A percentile compares a stretch with the other conserved stretches of the same genome.
Evolutionary conservation across 2,113 vertebrate genomes (phyloP).

Genomic region (Okapia johnstoni): DNA sequence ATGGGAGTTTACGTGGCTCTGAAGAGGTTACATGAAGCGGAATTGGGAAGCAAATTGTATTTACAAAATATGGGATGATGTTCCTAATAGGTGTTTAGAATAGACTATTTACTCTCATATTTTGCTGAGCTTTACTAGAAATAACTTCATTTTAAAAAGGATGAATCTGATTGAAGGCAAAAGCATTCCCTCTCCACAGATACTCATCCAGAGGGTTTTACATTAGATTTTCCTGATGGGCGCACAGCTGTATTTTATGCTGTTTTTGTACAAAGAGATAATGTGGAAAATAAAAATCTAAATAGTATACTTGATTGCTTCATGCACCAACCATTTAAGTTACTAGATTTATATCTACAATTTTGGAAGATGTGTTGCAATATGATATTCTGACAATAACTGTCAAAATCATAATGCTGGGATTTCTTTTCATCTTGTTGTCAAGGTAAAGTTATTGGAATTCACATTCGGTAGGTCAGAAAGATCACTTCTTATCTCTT

Average conservation of each 20-base stretch:
- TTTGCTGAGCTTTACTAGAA: conserved; percentile 77
- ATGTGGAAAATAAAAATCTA: conserved; percentile 73
- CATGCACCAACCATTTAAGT: conserved; percentile 64
- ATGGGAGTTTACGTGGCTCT: conserved; percentile 61
- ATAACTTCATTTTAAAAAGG: conserved; percentile 76
- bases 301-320: conserved; percentile 71
- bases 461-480: conserved; percentile 26
- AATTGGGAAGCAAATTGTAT: conserved; percentile 83
- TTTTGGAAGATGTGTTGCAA: conserved; percentile 64
- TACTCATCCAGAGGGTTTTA: conserved; percentile 67
- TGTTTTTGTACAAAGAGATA: conserved; percentile 63
- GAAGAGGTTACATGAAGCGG: conserved; percentile 79
- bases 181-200: conserved; percentile 64
- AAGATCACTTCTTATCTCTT: background rate
- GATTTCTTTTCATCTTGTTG: conserved; percentile 64
- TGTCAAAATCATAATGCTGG: conserved; percentile 63
- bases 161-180: conserved; percentile 73
- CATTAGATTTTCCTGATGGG: conserved; percentile 67
- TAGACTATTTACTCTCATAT: conserved; percentile 64
- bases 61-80: conserved; percentile 80
- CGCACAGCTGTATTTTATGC: conserved; percentile 54
- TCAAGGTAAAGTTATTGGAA: conserved; percentile 63
- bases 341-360: conserved; percentile 65
- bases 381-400: conserved; percentile 66
- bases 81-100: conserved; percentile 79